Percentiles rank a stretch among this genome's conserved stretches.
Conservation (phyloP, 2,888 invertebrate species). For the Galerucella pusilla region DNA sequence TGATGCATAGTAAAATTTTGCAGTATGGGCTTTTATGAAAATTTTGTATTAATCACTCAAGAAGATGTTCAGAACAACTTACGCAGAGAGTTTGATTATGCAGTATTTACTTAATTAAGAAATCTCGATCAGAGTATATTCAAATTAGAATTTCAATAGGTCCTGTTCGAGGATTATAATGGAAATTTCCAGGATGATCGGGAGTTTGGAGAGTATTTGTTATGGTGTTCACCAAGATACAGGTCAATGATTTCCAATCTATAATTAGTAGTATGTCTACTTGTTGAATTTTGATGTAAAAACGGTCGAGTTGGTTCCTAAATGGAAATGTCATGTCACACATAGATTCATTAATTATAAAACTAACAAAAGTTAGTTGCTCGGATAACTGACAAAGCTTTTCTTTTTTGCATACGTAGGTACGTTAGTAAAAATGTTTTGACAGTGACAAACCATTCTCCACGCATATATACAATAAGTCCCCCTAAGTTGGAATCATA, state of each 20-base stretch:
- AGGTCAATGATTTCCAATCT: conserved; percentile 14
- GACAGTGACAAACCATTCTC: too few relatives aligned
- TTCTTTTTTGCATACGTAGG: too few relatives aligned
- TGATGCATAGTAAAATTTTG: conserved; percentile 23
- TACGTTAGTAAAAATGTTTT: too few relatives aligned
- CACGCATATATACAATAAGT: too few relatives aligned
- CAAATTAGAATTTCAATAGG: conserved; percentile 34
- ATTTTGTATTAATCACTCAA: conserved; percentile 20
- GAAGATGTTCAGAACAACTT: conserved; percentile 11
- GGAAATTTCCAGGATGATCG: conserved; percentile 25
- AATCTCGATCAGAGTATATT: conserved; percentile 30
- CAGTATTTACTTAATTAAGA: conserved; percentile 39
- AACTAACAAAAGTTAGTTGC: neutral
- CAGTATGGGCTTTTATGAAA: conserved; percentile 22
- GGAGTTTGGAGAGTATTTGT: conserved; percentile 29
- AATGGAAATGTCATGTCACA: neutral
- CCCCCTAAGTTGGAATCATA: too few relatives aligned
- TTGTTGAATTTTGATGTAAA: conserved; percentile 6
- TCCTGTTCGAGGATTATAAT: conserved; percentile 25
- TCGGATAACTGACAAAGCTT: too few relatives aligned
- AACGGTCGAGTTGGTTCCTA: neutral
- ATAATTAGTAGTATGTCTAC: neutral
- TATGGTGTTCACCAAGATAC: conserved; percentile 23
- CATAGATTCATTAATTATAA: neutral
- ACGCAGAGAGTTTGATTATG: conserved; percentile 33